phyloP scores from a whole-genome alignment of 64 coral and sea anemone species.

The Actinia tenebrosa region DNA sequence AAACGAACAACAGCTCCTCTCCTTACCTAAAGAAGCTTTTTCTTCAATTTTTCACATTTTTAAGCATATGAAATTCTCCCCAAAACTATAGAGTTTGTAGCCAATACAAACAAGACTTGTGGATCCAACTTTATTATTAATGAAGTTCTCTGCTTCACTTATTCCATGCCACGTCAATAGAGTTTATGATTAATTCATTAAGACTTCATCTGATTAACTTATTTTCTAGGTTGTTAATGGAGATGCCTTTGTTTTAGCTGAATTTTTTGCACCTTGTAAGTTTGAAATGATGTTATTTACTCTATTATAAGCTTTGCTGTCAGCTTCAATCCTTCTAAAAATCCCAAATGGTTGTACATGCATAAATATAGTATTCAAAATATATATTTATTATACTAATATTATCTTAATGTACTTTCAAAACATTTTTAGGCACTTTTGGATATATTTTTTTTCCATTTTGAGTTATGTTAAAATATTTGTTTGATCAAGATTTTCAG shows the following conservation, averaged over 20 bases:
- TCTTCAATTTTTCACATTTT: neutral
- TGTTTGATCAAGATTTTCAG: neutral
- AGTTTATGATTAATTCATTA: neutral
- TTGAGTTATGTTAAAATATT: neutral
- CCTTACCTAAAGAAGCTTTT: neutral
- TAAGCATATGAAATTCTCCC: neutral
- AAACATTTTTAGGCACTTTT: too few species aligned
- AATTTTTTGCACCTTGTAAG: slow-evolving; percentile 93
- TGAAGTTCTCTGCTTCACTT: neutral
- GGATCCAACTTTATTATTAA: neutral
- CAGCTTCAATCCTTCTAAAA: too few species aligned
- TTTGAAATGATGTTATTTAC: neutral
- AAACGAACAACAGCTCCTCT: too few species aligned
- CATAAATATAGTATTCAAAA: too few species aligned
- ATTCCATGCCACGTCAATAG: neutral
- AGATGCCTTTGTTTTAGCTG: slow-evolving; percentile 83
- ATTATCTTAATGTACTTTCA: too few species aligned
- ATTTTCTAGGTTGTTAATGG: slow-evolving; percentile 72
- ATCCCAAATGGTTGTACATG: too few species aligned
- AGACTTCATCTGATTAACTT: neutral
- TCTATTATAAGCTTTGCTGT: too few species aligned
- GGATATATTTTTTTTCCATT: too few species aligned
- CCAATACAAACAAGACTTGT: slow-evolving; percentile 2
- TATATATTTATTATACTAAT: too few species aligned
- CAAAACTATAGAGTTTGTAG: neutral